These are phyloP conservation scores for Thermophis baileyi DNA, from an alignment of 2,113 vertebrate genomes.

Conservation along the genomic window DNA sequence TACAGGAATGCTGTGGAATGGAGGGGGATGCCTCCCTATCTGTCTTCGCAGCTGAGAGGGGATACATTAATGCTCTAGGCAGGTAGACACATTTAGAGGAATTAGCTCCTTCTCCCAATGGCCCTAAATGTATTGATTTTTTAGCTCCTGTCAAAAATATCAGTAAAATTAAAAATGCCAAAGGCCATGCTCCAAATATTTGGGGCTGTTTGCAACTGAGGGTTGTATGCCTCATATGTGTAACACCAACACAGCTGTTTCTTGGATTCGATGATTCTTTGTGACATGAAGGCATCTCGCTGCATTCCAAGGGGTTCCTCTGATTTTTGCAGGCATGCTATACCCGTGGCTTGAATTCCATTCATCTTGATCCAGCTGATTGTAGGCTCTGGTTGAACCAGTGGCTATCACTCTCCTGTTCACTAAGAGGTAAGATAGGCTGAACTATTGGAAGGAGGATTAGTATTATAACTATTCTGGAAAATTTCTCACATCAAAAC, in stretches of 20 bases:
- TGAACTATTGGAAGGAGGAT: accelerated
- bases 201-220: background rate
- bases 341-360: conserved; percentile 78
- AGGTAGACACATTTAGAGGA: background rate
- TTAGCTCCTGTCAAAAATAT: background rate
- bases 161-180: background rate
- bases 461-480: accelerated
- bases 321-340: conserved; percentile 82
- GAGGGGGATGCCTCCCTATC: background rate
- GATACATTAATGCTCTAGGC: background rate
- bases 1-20: background rate
- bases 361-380: conserved; percentile 60
- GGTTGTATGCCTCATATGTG: background rate
- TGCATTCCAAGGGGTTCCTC: background rate
- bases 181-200: background rate
- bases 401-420: conserved; percentile 83
- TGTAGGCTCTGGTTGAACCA: conserved; percentile 83
- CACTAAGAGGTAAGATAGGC: conserved; percentile 76
- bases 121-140: background rate
- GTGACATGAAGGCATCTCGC: background rate
- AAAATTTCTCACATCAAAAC: background rate
- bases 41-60: background rate
- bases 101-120: background rate
- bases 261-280: background rate
- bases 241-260: background rate